Conservation (phyloP, 2,113 vertebrate species). For the Heterochromis multidens region DNA sequence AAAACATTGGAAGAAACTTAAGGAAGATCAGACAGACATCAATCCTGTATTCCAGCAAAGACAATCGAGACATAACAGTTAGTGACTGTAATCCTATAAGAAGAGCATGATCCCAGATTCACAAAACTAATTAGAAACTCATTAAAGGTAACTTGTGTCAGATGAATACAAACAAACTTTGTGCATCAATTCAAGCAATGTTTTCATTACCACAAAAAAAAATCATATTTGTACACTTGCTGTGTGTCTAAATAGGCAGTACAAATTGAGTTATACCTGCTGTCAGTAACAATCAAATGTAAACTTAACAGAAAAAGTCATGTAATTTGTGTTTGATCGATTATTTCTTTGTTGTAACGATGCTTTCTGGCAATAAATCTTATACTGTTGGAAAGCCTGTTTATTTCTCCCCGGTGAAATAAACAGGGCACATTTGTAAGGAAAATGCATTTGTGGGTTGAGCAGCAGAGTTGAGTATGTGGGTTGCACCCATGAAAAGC, state of each 20-base stretch:
- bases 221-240: neutral
- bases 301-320: too few relatives aligned
- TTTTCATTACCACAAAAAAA: neutral
- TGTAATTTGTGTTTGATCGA: too few relatives aligned
- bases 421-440: too few relatives aligned
- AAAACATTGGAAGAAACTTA: neutral
- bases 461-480: too few relatives aligned
- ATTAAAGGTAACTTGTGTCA: neutral
- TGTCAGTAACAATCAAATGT: too few relatives aligned
- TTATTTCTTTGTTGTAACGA: too few relatives aligned
- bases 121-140: neutral
- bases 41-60: neutral
- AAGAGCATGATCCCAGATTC: neutral
- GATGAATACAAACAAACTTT: neutral
- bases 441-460: too few relatives aligned
- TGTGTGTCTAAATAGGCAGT: accelerated
- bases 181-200: neutral
- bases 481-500: too few relatives aligned
- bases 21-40: neutral
- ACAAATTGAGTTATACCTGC: too few relatives aligned
- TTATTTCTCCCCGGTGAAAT: too few relatives aligned
- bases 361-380: too few relatives aligned
- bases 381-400: too few relatives aligned
- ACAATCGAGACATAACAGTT: neutral
- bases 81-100: neutral